A percentile compares a stretch with the other conserved stretches of the same genome.
These are phyloP conservation scores for Stenoptilia bipunctidactyla DNA, from an alignment of 2,888 invertebrate genomes.

Conservation along the genomic window DNA sequence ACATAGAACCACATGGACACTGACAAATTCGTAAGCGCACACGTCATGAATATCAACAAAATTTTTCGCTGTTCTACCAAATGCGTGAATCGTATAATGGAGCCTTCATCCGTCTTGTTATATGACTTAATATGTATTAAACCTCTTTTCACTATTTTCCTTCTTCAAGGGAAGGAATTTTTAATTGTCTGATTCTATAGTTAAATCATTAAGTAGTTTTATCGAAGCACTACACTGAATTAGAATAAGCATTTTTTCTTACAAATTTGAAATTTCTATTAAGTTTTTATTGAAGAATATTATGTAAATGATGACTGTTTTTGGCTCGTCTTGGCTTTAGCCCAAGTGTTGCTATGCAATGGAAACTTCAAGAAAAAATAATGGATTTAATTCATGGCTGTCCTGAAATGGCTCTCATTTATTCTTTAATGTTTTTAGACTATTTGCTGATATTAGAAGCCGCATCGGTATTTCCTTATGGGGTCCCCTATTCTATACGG, in stretches of 20 bases:
- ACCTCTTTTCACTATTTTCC: constrained; percentile 4
- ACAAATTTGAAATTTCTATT: not conserved
- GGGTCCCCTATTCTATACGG: too few relatives aligned
- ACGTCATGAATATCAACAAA: not conserved
- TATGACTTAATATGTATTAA: constrained; percentile 1
- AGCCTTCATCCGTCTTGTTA: not conserved
- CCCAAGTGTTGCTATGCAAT: constrained; percentile 1
- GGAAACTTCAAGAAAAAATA: not conserved
- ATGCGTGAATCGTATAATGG: too few relatives aligned
- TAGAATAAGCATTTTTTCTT: not conserved
- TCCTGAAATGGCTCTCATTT: not conserved
- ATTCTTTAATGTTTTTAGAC: not conserved
- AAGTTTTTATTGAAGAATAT: constrained; percentile 1
- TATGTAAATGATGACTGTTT: constrained; percentile 1
- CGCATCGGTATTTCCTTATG: constrained; percentile 2
- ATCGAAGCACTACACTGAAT: too few relatives aligned
- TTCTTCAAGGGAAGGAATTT: constrained; percentile 2
- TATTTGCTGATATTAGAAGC: constrained; percentile 4
- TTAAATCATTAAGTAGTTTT: constrained; percentile 2
- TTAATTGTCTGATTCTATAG: constrained; percentile 3
- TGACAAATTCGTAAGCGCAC: not conserved
- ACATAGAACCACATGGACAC: not conserved
- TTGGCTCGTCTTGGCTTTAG: not conserved
- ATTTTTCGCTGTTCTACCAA: too few relatives aligned
- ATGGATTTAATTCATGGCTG: not conserved